Base-by-base conservation (phyloP, 2,888 invertebrate genomes). In the Volucella inflata region DNA sequence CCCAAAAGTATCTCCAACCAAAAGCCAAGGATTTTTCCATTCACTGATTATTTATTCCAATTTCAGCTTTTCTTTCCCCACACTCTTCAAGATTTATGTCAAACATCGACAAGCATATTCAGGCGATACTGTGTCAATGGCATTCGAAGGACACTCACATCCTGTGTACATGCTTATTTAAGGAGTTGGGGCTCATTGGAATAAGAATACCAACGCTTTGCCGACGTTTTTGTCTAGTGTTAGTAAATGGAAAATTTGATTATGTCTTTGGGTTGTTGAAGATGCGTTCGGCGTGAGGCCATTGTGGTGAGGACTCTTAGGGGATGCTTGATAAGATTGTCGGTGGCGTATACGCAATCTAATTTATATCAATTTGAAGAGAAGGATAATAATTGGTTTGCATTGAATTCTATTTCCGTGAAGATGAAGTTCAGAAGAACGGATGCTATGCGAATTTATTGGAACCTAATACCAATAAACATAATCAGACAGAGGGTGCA, bases 131-230 rank as follows among this genome's bases (percentile, higher is more conserved):
- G 17, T 40, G 17, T 67, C 51, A 50, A 71, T 51, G 51, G 60
- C 71, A 71, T 59, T 59, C 70, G 59, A 70, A 57, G 70, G 59
- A 60, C 50, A 51, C 50, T 72, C 72, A 51, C 44, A 60, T 60
- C 53, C 55, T 21, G 42, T 40, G 9, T 14, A 16, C 12, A 16
- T n/a, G 12, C n/a, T 30, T 48, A 38, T 2, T 36, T 64, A 36
- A 12, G 51, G 51, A 67, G 50, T n/a, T 21, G 40, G 38, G 17
- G 21, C 17, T 38, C 40, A 17, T 67, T 51, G 2, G 9, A 40
- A 40, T 36, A 51, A 36, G 36, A 65, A 67, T 21, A 9, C 17
- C n/a, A 40, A 21, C 21, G 36, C 55, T 36, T 55, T 55, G 36
- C 14, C 14, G 55, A 51, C 51, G 8, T 10, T 30, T 44, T 16